A percentile compares a stretch with the other conserved stretches of the same genome.
phyloP scores from a whole-genome alignment of 2,113 vertebrate genomes.

The Zapornia atra region DNA sequence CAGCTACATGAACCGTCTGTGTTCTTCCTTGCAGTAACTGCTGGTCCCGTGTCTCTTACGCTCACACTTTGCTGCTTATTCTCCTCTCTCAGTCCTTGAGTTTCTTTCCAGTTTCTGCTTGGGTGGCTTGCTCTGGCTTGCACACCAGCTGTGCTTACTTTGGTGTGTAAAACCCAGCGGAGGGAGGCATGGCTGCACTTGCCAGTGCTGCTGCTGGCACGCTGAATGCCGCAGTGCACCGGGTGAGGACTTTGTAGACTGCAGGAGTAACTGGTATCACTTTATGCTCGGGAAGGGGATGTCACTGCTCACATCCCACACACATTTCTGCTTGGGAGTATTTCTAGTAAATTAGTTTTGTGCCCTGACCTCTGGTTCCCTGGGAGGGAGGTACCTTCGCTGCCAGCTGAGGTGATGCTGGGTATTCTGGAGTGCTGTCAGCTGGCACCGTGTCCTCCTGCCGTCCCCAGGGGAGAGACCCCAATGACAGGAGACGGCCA shows the following conservation, averaged over 20 bases:
- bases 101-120: not conserved
- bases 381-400: accelerated
- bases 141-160: accelerated
- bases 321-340: accelerated
- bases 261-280: accelerated
- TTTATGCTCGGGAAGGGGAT: accelerated
- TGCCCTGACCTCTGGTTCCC: not conserved
- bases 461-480: accelerated
- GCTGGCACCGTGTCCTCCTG: not conserved
- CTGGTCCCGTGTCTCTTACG: accelerated
- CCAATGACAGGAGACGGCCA: accelerated
- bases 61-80: not conserved
- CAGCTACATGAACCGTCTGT: accelerated
- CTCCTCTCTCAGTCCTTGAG: not conserved
- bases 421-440: not conserved
- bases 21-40: not conserved
- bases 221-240: accelerated
- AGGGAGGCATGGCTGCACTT: accelerated
- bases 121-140: not conserved
- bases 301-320: not conserved
- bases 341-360: accelerated
- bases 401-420: not conserved
- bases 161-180: accelerated
- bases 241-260: accelerated
- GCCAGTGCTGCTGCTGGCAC: accelerated